These are phyloP conservation scores for Drosophila kanekoi DNA, from an alignment of 2,888 invertebrate species.

Conservation along the genomic window DNA sequence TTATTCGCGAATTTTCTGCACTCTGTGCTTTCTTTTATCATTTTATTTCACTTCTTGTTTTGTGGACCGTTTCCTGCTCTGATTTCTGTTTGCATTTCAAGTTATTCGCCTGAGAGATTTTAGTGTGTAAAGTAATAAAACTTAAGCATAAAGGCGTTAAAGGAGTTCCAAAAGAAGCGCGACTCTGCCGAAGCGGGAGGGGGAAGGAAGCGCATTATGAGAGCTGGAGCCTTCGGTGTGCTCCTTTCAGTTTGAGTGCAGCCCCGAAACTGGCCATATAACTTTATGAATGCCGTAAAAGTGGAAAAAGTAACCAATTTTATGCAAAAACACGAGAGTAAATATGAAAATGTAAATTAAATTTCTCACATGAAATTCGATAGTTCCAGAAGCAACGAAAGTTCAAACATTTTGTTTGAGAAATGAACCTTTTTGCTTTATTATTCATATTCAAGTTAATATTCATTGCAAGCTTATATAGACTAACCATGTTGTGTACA, in stretches of 20 bases:
- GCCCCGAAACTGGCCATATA: slow-evolving; percentile 47
- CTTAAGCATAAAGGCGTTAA: slow-evolving; percentile 59
- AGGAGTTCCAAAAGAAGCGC: slow-evolving; percentile 22
- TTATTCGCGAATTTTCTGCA: slow-evolving; percentile 68
- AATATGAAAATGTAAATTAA: slow-evolving; percentile 18
- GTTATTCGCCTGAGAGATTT: slow-evolving; percentile 70
- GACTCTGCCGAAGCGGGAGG: background rate
- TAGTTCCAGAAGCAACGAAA: slow-evolving; percentile 2
- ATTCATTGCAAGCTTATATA: no score
- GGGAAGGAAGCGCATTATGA: background rate
- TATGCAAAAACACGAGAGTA: slow-evolving; percentile 15
- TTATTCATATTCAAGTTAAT: no score
- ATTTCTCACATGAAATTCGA: slow-evolving; percentile 4
- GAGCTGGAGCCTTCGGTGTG: background rate
- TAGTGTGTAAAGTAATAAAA: slow-evolving; percentile 69
- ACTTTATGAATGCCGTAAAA: slow-evolving; percentile 58
- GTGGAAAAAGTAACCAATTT: slow-evolving; percentile 18
- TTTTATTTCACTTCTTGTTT: slow-evolving; percentile 33
- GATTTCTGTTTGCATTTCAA: slow-evolving; percentile 78
- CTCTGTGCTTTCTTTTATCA: slow-evolving; percentile 44
- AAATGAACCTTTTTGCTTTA: no score
- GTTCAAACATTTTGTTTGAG: no score
- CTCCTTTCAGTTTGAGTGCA: slow-evolving; percentile 36
- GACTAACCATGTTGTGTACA: no score
- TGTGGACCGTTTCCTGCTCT: slow-evolving; percentile 62